Base-by-base conservation (phyloP, 2,888 invertebrate genomes). In the Odontothrips loti region DNA sequence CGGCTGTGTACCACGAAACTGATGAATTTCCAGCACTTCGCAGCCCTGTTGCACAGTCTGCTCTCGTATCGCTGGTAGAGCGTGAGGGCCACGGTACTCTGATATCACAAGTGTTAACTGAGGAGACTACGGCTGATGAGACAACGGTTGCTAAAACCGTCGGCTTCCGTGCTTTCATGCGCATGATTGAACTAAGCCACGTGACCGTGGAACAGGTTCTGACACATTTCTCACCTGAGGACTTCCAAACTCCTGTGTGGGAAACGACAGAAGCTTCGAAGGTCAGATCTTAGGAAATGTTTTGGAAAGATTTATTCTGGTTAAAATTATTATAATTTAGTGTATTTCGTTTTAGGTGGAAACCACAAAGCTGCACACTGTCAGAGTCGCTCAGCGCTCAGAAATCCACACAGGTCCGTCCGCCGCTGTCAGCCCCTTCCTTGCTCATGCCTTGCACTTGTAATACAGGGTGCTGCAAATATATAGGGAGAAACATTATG, bases 151-250 rank as follows among this genome's bases (percentile, higher is more conserved):
- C 94, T 6, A 93, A 94, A 0, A 94, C 94, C 80, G 93, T 94
- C 80, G 95, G 95, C 17, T 95, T 96, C 88, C 91, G 93, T 84
- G 95, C 96, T 10, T 94, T 96, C 87, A 92, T 96, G 89, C 92
- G 92, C 85, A 95, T 96, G 94, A 92, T 96, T 12, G 94, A 95
- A 86, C 89, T 93, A 82, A 92, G 93, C 85, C 93, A 95, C 85
- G 92, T 92, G 80, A 93, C 94, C 0, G 93, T 96, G 34, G 95
- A 96, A 87, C 95, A 95, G 87, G 93, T 95, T 34, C 93, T 96
- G 84, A 92, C 93, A 3, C 92, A 94, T 85, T 94, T 96, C 86
- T 92, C 91, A 82, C 94, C 94, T 3, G 94, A 95, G 88, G 96
- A 96, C 87, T 96, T 96, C 86, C 92, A 93, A 83, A 91, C 93